Evolutionary conservation across 2,888 invertebrate genomes (phyloP).

Genomic region (Agrochola macilenta): DNA sequence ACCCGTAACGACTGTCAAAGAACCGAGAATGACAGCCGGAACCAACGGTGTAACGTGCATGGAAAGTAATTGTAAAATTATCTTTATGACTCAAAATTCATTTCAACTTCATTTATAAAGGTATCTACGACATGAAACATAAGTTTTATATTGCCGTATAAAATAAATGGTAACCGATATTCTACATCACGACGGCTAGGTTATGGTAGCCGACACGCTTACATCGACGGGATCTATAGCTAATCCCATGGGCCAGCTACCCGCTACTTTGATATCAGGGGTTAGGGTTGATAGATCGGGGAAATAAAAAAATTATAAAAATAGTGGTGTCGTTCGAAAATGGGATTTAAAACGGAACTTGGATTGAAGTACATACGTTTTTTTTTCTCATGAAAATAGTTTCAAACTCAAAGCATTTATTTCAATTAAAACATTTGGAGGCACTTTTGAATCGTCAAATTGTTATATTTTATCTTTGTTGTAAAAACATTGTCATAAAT

Average conservation of each 20-base stretch:
- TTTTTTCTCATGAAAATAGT: neutral
- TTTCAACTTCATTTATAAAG: neutral
- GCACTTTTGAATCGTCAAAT: neutral
- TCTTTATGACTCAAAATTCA: neutral
- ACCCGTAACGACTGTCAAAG: too few species aligned
- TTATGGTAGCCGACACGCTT: constrained; percentile 47
- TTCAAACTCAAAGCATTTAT: neutral
- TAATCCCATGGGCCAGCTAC: constrained; percentile 51
- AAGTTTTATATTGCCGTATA: neutral
- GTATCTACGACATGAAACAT: neutral
- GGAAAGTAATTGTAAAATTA: neutral
- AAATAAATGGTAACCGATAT: constrained; percentile 28
- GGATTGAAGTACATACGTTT: neutral
- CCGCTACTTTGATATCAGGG: constrained; percentile 1
- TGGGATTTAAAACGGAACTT: neutral
- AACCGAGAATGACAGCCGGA: too few species aligned
- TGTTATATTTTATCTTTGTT: too few species aligned
- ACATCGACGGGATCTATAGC: constrained; percentile 22
- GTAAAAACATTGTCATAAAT: too few species aligned
- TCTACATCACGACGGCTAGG: constrained; percentile 18
- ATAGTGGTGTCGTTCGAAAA: neutral
- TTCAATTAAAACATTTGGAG: too few species aligned
- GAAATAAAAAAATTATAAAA: neutral
- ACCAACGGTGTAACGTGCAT: too few species aligned
- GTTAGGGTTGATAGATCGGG: constrained; percentile 39